A percentile compares a stretch with the other conserved stretches of the same genome.
These are phyloP conservation scores for Heliconius congener DNA, from an alignment of 1,140 invertebrate species.

Conservation along the genomic window DNA sequence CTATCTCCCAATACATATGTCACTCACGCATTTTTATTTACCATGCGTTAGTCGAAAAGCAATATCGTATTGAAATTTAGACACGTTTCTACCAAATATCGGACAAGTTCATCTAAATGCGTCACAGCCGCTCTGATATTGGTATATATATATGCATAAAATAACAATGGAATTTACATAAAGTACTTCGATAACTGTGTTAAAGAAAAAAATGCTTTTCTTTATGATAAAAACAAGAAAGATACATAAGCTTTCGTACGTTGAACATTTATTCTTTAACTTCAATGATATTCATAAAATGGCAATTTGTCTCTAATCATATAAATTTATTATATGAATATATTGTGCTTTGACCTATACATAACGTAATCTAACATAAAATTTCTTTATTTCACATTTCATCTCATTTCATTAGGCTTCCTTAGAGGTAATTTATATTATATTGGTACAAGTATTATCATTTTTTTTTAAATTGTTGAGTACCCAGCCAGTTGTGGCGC, in stretches of 20 bases:
- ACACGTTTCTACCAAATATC: slow-evolving; percentile 38
- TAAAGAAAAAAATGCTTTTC: not conserved
- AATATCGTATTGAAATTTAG: slow-evolving; percentile 42
- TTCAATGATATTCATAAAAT: not conserved
- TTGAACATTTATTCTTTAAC: not conserved
- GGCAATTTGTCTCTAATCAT: not conserved
- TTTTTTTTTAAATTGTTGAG: no score
- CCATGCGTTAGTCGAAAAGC: slow-evolving; percentile 32
- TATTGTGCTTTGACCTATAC: not conserved
- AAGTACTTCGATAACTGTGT: not conserved
- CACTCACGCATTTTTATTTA: slow-evolving; percentile 28
- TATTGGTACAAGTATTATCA: no score
- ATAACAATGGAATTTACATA: slow-evolving; percentile 17
- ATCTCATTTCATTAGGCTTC: no score
- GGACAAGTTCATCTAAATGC: slow-evolving; percentile 33
- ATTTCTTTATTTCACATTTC: no score
- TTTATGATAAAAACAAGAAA: not conserved
- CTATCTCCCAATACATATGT: not conserved
- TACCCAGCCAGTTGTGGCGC: no score
- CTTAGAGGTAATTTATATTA: no score
- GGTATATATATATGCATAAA: slow-evolving; percentile 17
- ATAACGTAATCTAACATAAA: no score
- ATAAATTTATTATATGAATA: not conserved
- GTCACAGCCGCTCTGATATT: slow-evolving; percentile 25
- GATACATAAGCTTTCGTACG: not conserved